phyloP scores from a whole-genome alignment of 2,797 vertebrate species.

The Novumbra hubbsi region DNA sequence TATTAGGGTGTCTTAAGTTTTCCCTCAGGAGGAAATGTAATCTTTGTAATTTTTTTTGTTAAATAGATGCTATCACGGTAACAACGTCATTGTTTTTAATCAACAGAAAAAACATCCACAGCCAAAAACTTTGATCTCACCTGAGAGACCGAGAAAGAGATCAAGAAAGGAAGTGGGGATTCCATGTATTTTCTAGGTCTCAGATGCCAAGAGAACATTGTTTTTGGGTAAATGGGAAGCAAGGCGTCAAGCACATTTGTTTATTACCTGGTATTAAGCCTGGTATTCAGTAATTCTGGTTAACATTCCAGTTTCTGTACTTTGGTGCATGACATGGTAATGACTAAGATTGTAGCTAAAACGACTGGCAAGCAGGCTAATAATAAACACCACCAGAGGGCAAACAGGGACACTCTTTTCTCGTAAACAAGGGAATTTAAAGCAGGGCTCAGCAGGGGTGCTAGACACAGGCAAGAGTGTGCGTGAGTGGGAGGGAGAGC shows the following conservation, averaged over 20 bases:
- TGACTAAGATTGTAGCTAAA: no score
- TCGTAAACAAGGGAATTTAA: conserved; percentile 32
- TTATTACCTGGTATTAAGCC: no score
- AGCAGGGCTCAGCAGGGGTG: conserved; percentile 52
- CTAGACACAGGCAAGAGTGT: conserved; percentile 48
- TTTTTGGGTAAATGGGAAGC: conserved; percentile 44
- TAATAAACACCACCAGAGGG: background rate
- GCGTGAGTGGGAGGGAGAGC: background rate
- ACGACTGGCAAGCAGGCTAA: background rate
- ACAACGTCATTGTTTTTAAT: conserved; percentile 31
- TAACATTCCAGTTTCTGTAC: no score
- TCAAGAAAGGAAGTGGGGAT: background rate
- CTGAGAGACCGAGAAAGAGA: conserved; percentile 13
- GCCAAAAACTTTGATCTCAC: conserved; percentile 41
- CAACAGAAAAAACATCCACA: conserved; percentile 32
- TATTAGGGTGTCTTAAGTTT: no score
- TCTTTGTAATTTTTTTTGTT: no score
- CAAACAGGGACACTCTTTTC: conserved; percentile 14
- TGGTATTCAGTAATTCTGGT: no score
- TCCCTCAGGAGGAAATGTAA: no score
- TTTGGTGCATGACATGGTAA: no score
- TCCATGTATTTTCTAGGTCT: conserved; percentile 48
- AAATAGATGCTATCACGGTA: no score
- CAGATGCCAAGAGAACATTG: conserved; percentile 41
- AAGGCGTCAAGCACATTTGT: conserved; percentile 35